Evolutionary conservation across 1,140 invertebrate species (phyloP).

Genomic region (Akabosia matsudoensis): DNA sequence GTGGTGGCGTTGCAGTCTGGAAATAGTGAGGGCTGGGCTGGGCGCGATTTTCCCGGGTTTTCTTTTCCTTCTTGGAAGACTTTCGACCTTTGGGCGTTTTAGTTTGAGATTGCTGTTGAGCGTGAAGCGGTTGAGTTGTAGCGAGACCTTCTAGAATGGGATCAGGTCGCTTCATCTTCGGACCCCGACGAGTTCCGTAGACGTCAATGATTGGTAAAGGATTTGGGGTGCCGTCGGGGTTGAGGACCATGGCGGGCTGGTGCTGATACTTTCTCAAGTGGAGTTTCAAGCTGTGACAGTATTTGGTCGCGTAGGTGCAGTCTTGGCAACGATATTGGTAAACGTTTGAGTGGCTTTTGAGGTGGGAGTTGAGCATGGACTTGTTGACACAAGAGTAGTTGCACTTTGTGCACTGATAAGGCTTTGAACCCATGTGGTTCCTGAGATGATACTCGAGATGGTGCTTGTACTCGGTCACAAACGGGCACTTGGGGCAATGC

Average conservation of each 20-base stretch:
- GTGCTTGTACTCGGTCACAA: slow-evolving; percentile 98
- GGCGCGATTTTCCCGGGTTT: background rate
- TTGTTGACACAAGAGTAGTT: slow-evolving; percentile 95
- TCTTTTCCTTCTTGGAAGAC: background rate
- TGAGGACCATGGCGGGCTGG: slow-evolving; percentile 78
- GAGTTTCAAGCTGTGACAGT: slow-evolving; percentile 94
- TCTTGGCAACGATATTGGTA: slow-evolving; percentile 94
- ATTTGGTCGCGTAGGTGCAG: slow-evolving; percentile 97
- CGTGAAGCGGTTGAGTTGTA: slow-evolving; percentile 2
- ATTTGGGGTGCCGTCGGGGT: slow-evolving; percentile 81
- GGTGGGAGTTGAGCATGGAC: slow-evolving; percentile 97
- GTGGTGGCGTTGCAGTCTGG: background rate
- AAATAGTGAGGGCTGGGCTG: too few relatives aligned
- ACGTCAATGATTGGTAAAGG: slow-evolving; percentile 83
- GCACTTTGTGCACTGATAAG: slow-evolving; percentile 92
- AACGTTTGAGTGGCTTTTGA: slow-evolving; percentile 95
- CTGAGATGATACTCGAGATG: slow-evolving; percentile 95
- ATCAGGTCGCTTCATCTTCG: slow-evolving; percentile 62
- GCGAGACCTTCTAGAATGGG: slow-evolving; percentile 13
- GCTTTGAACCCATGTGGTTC: slow-evolving; percentile 93
- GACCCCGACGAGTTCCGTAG: slow-evolving; percentile 80
- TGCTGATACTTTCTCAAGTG: slow-evolving; percentile 91
- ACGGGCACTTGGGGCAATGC: slow-evolving; percentile 86
- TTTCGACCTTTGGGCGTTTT: slow-evolving; percentile 4
- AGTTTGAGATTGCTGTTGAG: background rate